Evolutionary conservation across 2,113 vertebrate species (phyloP), one percentile per base, ranked within the genome.

Genomic region (Aix galericulata): DNA sequence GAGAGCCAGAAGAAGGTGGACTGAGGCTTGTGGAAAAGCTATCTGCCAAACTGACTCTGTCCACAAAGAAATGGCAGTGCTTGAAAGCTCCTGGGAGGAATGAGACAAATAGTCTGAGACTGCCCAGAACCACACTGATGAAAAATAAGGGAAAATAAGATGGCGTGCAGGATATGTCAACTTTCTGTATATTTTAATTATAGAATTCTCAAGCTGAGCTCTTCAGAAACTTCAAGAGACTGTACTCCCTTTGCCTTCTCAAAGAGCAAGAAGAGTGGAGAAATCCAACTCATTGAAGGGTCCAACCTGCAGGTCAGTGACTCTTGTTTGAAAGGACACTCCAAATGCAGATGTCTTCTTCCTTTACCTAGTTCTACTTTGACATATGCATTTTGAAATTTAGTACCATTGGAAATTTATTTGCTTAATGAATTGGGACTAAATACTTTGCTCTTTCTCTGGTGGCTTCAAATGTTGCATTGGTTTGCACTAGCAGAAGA

Each of bases 261-360:
- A 0, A 32, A 36, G 36, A 82, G 23, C 22, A 77, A 44, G 26
- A 71, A 31, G 18, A 72, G 20, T 2, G 15, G 11, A 8, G 26
- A 79, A 64, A 46, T 17, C 25, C 4, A 40, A 48, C 10, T n/a
- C 32, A 32, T 38, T 7, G 22, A 11, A 66, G 34, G 15, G 16
- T 9, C 44, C 10, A 4, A 27, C 8, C n/a, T 66, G 50, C 90
- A 93, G 75, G 90, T 88, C 58, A 95, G 85, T 74, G 79, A 40
- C 62, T 46, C 27, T 9, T 6, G 0, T 9, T 25, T 50, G 38
- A 86, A 26, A 9, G 66, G 23, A 44, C 72, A 53, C 2, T 1
- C 38, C 1, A 0, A 73, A 56, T 0, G 0, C 23, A 17, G 48
- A 56, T 3, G 6, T 20, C 42, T 81, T 52, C 42, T 32, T 55